A percentile compares a stretch with the other conserved stretches of the same genome.
Evolutionary conservation across 2,797 vertebrate species (phyloP).

Genomic region (Gephyroberyx darwinii): DNA sequence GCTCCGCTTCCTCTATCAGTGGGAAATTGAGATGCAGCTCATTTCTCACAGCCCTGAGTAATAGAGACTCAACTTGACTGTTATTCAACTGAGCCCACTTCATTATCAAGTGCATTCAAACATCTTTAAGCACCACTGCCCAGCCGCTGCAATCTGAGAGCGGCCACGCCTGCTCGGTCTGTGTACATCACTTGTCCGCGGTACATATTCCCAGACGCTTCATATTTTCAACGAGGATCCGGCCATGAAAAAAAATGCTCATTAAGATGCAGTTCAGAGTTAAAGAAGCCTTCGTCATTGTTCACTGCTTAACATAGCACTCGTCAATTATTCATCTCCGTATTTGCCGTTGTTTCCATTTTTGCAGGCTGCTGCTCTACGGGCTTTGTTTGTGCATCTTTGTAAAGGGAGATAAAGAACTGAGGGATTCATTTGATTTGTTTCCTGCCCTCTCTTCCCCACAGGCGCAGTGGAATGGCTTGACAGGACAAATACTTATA

Average conservation of each 20-base stretch:
- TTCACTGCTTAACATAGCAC: conserved; percentile 26
- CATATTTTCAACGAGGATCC: conserved; percentile 31
- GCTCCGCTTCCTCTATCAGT: neutral
- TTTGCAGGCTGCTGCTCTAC: conserved; percentile 15
- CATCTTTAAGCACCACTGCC: conserved; percentile 45
- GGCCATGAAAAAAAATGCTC: conserved; percentile 21
- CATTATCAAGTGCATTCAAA: conserved; percentile 57
- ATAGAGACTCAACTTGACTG: conserved; percentile 52
- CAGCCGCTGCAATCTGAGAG: conserved; percentile 38
- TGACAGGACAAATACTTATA: conserved; percentile 94
- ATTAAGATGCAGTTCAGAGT: conserved; percentile 43
- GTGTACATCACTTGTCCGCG: conserved; percentile 51
- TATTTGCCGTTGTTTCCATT: conserved; percentile 17
- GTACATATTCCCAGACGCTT: conserved; percentile 16
- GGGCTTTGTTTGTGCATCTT: conserved; percentile 38
- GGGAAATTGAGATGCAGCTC: conserved; percentile 23
- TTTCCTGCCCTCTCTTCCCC: conserved; percentile 38
- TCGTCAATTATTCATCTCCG: conserved; percentile 56
- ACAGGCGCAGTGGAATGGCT: conserved; percentile 93
- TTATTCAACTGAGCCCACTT: conserved; percentile 53
- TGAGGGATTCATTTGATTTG: conserved; percentile 31
- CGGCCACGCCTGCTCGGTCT: conserved; percentile 46
- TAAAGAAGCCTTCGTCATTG: conserved; percentile 26
- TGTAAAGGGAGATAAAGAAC: conserved; percentile 22
- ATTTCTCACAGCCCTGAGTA: conserved; percentile 25